Percentiles rank a stretch among this genome's conserved stretches.
Evolutionary conservation across 2,797 vertebrate genomes (phyloP).

Genomic region (Thripadectes ignobilis): DNA sequence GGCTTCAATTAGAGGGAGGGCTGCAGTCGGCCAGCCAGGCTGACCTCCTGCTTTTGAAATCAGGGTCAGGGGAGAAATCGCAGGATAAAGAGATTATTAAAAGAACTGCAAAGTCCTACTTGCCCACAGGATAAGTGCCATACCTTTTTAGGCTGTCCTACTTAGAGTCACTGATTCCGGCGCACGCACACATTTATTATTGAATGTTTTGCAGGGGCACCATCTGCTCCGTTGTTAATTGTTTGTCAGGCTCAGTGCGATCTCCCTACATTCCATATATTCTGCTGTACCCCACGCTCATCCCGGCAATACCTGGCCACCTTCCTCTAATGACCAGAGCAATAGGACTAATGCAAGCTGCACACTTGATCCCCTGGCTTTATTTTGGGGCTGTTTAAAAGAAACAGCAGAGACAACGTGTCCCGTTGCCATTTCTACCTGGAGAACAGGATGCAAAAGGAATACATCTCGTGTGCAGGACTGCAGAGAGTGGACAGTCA

Average conservation of each 20-base stretch:
- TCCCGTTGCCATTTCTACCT: not conserved
- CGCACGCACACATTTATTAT: constrained; percentile 22
- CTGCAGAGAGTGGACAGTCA: not conserved
- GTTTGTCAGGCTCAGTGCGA: not conserved
- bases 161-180: constrained; percentile 53
- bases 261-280: not conserved
- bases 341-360: fast-evolving
- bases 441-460: not conserved
- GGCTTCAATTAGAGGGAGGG: not conserved
- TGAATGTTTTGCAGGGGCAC: constrained; percentile 42
- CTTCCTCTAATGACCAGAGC: not conserved
- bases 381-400: not conserved
- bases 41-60: constrained; percentile 59
- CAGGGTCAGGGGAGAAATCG: constrained; percentile 58
- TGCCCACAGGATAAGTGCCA: constrained; percentile 56
- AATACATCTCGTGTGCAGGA: not conserved
- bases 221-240: constrained; percentile 26
- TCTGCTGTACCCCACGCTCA: not conserved
- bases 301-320: not conserved
- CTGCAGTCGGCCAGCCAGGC: not conserved
- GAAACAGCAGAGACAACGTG: not conserved
- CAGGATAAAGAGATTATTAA: constrained; percentile 60
- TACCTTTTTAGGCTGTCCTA: constrained; percentile 61
- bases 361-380: not conserved
- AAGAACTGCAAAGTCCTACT: constrained; percentile 68